Evolutionary conservation across 2,888 invertebrate genomes (phyloP), one percentile per base, ranked within the genome.

Genomic region (Caenorhabditis panamensis): DNA sequence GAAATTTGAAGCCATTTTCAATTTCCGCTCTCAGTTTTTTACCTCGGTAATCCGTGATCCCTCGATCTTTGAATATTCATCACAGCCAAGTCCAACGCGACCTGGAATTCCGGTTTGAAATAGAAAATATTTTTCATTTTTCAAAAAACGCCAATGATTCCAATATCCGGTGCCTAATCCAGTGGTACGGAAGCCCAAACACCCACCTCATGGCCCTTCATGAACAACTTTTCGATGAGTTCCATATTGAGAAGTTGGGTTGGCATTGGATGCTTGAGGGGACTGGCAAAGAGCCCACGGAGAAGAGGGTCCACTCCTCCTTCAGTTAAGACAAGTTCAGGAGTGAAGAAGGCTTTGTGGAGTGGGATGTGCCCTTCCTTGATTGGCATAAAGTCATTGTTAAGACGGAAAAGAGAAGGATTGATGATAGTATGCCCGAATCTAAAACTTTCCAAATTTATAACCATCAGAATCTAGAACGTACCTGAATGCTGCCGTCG

Each of bases 361-460:
- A 99, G 93, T 2, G 95, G 94, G 51, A 99, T 92, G 91, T 97
- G 94, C 0, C 98, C 97, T 92, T 96, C 94, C 0, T 94, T 93
- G 84, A 97, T 96, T 0, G 91, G 91, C 82, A 82, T 76, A 66
- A 90, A 90, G 54, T 88, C 82, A 22, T 85, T 84, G 61, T 84
- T 82, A 20, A 90, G 79, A 20, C 89, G 86, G 69, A 82, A 85
- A 2, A 99, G 92, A 53, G 95, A 93, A 0, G 99, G 99, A 91
- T 98, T 97, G 69, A 99, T 96, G 71, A 99, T 93, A 0, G 97
- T 95, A 92, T 99, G 99, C 0, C 99, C 99, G 91, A 99, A 97
- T 49, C 86, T 76, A 67, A 28, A 77, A 71, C 9, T 31, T 31
- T 31, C 31, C 24, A 53, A n/a, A 18, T 16, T 13, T 4, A 37